A percentile compares a stretch with the other conserved stretches of the same genome.
These are phyloP conservation scores for Drosophila lowei DNA, from an alignment of 1,140 invertebrate species.

Conservation along the genomic window DNA sequence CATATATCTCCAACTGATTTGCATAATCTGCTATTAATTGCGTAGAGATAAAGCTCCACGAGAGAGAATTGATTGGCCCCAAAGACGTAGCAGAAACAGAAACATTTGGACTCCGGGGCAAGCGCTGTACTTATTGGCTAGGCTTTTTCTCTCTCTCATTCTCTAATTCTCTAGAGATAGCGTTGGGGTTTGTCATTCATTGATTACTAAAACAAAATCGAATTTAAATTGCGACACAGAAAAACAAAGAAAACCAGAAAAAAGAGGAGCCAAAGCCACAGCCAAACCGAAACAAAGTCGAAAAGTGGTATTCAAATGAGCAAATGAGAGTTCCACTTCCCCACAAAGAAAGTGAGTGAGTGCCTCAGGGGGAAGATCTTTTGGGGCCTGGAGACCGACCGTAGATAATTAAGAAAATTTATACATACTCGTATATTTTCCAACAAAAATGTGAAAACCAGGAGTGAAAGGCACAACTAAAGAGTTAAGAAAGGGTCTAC, in stretches of 20 bases:
- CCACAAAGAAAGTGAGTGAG: constrained; percentile 34
- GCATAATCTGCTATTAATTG: constrained; percentile 81
- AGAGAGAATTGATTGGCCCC: constrained; percentile 27
- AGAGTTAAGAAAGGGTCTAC: too few species aligned
- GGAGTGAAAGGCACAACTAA: too few species aligned
- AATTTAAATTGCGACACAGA: constrained; percentile 47
- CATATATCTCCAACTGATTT: constrained; percentile 60
- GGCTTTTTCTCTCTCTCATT: neutral
- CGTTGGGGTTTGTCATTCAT: constrained; percentile 26
- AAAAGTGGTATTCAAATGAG: constrained; percentile 51
- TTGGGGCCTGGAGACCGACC: neutral
- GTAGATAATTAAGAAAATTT: constrained; percentile 26
- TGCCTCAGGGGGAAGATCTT: neutral
- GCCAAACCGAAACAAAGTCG: constrained; percentile 5
- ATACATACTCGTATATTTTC: constrained; percentile 5
- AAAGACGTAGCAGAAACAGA: constrained; percentile 66
- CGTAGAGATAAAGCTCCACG: constrained; percentile 54
- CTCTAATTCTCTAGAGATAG: neutral
- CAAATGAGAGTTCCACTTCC: constrained; percentile 22
- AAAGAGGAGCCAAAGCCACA: neutral
- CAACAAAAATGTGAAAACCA: neutral
- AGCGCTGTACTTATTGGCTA: constrained; percentile 23
- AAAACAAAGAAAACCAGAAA: constrained; percentile 2
- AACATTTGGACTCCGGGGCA: constrained; percentile 62
- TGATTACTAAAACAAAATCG: constrained; percentile 59